phyloP scores from a whole-genome alignment of 2,113 vertebrate genomes.

The Rhagologus leucostigma region DNA sequence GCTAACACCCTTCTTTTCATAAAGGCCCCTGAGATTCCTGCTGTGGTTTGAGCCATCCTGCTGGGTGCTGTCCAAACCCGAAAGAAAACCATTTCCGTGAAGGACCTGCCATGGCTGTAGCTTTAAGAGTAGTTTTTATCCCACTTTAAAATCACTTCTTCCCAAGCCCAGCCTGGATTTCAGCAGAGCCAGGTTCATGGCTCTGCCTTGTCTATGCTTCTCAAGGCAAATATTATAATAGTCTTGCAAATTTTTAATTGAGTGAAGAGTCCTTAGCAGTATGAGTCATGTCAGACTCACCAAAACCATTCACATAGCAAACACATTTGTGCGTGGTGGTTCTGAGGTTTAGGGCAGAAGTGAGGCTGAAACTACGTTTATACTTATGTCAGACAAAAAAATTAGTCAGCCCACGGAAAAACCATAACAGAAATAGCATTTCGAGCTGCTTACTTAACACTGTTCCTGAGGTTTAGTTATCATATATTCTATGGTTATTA shows the following conservation, averaged over 20 bases:
- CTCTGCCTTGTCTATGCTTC: not conserved
- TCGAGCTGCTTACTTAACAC: not conserved
- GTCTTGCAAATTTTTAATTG: not conserved
- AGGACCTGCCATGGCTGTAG: not conserved
- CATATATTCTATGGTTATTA: not conserved
- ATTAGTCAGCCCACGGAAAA: not conserved
- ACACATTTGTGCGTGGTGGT: not conserved
- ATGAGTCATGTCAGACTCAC: not conserved
- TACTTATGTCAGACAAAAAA: not conserved
- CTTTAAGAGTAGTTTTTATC: not conserved
- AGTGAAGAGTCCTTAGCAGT: not conserved
- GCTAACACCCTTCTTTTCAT: not conserved
- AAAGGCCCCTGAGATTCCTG: not conserved
- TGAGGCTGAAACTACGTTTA: not conserved
- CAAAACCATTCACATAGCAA: not conserved
- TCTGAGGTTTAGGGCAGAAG: not conserved
- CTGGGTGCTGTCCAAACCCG: not conserved
- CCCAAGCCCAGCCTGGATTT: not conserved
- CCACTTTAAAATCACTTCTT: fast-evolving
- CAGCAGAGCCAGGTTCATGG: not conserved
- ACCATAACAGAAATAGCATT: not conserved
- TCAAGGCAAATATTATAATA: not conserved
- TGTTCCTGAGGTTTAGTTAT: not conserved
- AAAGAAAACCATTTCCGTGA: not conserved
- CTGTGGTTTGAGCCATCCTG: not conserved